These are phyloP conservation scores for Galemys pyrenaicus DNA, from an alignment of 2,113 vertebrate genomes.

Conservation along the genomic window DNA sequence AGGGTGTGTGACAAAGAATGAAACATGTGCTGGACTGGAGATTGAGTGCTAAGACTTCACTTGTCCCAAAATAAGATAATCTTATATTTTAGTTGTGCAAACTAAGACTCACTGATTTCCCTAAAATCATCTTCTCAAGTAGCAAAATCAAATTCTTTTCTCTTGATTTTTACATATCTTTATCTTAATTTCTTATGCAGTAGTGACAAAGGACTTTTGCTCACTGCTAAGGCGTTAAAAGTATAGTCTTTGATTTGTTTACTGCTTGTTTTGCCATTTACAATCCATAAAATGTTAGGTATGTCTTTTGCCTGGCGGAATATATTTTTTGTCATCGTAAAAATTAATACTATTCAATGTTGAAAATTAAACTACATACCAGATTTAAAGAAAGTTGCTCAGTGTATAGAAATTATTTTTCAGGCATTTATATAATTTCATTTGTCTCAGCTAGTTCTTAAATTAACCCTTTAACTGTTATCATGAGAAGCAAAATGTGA, in stretches of 20 bases:
- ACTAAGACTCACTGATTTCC: background rate
- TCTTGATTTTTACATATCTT: background rate
- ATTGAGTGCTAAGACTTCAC: background rate
- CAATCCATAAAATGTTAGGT: background rate
- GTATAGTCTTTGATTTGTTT: background rate
- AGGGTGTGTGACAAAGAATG: background rate
- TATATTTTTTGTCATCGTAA: background rate
- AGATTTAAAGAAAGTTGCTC: background rate
- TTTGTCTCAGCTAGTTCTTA: background rate
- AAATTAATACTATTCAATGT: background rate
- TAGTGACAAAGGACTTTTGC: background rate
- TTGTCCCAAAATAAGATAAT: background rate
- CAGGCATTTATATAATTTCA: background rate
- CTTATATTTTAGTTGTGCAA: background rate
- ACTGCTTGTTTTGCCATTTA: background rate
- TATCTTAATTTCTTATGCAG: background rate
- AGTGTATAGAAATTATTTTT: background rate
- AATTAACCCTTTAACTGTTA: background rate
- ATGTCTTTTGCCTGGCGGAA: background rate
- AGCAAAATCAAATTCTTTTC: background rate
- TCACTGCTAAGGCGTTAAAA: background rate
- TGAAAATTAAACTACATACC: background rate
- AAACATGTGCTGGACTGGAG: background rate
- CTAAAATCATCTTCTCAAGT: background rate
- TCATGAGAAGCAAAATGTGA: background rate